Conservation (phyloP, 2,888 invertebrate species). For the Carcina quercana region DNA sequence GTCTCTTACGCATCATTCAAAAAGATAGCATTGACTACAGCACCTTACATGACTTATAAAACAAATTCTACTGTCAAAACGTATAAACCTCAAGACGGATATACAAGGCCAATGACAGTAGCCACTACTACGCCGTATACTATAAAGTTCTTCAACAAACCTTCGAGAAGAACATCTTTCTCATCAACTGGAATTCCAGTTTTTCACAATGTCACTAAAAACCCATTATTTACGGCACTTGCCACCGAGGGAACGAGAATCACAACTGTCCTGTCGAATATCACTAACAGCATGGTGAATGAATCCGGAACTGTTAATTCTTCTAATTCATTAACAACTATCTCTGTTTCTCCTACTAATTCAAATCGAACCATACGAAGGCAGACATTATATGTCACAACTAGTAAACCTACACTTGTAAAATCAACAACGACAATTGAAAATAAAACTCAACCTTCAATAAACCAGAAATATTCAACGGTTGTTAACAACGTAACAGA, state of each 20-base stretch:
- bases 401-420: constrained; percentile 13
- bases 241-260: constrained; percentile 18
- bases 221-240: constrained; percentile 19
- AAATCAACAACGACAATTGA: constrained; percentile 1
- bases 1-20: constrained; percentile 60
- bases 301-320: constrained; percentile 34
- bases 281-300: constrained; percentile 60
- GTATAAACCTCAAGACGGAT: constrained; percentile 28
- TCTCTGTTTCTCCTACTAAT: constrained; percentile 31
- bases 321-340: constrained; percentile 42
- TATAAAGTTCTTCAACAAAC: constrained; percentile 16
- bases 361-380: constrained; percentile 18
- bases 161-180: constrained; percentile 16
- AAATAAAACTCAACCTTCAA: constrained; percentile 14
- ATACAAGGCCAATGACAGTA: constrained; percentile 41
- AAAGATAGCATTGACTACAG: constrained; percentile 55
- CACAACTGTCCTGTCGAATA: constrained; percentile 29
- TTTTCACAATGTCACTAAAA: constrained; percentile 21
- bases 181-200: constrained; percentile 15
- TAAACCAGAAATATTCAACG: constrained; percentile 15
- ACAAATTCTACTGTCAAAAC: constrained; percentile 26
- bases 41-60: constrained; percentile 35
- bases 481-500: constrained; percentile 12
- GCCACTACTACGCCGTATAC: constrained; percentile 29
- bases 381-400: constrained; percentile 21